Evolutionary conservation across 2,113 vertebrate species (phyloP).

Genomic region (Desmodus rotundus): DNA sequence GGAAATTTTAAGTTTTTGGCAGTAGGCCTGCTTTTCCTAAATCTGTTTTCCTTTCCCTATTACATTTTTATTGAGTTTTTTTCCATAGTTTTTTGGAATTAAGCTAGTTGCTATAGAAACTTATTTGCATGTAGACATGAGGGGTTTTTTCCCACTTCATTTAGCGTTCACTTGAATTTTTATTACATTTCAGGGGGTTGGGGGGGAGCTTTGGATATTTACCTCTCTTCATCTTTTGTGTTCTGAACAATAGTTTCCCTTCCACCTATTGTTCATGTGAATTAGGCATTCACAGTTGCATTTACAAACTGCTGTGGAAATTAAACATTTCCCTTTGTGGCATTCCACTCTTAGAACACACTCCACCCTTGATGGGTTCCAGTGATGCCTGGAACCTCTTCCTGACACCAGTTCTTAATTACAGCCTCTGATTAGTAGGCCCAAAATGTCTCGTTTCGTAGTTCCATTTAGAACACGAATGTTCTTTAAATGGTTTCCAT

Average conservation of each 20-base stretch:
- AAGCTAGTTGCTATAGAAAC: not conserved
- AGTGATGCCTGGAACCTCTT: not conserved
- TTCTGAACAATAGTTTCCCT: conserved; percentile 6
- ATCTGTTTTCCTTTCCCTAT: not conserved
- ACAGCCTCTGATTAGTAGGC: conserved; percentile 2
- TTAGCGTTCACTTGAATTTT: not conserved
- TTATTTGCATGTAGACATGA: not conserved
- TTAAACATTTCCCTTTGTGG: not conserved
- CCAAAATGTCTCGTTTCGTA: not conserved
- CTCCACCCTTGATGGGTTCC: not conserved
- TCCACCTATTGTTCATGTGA: not conserved
- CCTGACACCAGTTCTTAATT: not conserved
- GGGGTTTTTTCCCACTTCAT: not conserved
- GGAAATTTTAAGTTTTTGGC: not conserved
- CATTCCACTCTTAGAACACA: not conserved
- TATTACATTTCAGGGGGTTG: too few species aligned
- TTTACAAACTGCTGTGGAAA: conserved; percentile 38
- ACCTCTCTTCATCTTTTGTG: not conserved
- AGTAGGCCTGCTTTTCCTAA: not conserved
- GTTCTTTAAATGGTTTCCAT: conserved; percentile 18
- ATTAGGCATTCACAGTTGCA: not conserved
- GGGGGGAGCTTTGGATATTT: not conserved
- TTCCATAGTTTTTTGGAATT: not conserved
- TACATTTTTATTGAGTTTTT: not conserved
- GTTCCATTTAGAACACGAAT: conserved; percentile 22